Evolutionary conservation across 2,888 invertebrate genomes (phyloP), one percentile per base, ranked within the genome.

Genomic region (Habroteleia sp.): DNA sequence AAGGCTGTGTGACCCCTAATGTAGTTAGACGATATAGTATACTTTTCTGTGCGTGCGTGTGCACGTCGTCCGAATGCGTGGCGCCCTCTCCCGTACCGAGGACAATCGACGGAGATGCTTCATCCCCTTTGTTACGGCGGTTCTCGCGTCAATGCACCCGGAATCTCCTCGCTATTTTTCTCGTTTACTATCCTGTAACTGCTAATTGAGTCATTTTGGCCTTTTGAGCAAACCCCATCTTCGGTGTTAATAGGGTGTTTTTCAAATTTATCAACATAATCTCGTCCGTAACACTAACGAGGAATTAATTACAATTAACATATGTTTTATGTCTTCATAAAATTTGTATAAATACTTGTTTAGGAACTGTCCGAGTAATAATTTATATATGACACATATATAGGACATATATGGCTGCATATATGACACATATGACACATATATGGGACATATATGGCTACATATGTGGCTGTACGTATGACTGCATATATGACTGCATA

Each of bases 71-170:
- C 65, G 41, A 42, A 52, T 74, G 58, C 60, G 71, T 37, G 65
- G 78, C 60, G 65, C 68, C 63, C 65, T 65, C 73, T 68, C 54
- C 27, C 58, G 14, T 35, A 13, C 54, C 46, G 74, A 35, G 74
- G 79, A 85, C 85, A 84, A 85, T 85, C 77, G 81, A 60, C 82
- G 76, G 81, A 83, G 86, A 86, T 85, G 88, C 87, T 87, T 87
- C 88, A 87, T 86, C 87, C 84, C 86, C 85, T 86, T 88, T 88
- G 87, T 88, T 81, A 85, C 80, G 83, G 87, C 71, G 87, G 87
- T 85, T 88, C 88, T 84, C 88, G 88, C 88, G 88, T 88, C 88
- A 88, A 85, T 87, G 88, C 87, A 76, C 85, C 83, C 82, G 76
- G 79, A 84, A 82, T 83, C 83, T 83, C 80, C 23, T 74, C 77